Evolutionary conservation across 2,113 vertebrate species (phyloP).

Genomic region (Nannobrachium achirus): DNA sequence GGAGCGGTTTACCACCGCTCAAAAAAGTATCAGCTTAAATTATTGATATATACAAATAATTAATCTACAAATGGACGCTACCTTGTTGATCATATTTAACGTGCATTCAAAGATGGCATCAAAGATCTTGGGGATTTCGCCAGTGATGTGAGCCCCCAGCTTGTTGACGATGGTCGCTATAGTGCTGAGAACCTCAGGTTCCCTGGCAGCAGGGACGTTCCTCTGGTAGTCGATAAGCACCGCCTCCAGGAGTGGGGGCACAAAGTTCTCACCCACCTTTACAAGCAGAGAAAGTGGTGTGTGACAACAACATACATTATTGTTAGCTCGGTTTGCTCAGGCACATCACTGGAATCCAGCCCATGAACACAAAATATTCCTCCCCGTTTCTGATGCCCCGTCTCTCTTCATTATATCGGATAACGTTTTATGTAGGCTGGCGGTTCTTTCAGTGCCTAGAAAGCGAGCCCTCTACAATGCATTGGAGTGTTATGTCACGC

Average conservation of each 20-base stretch:
- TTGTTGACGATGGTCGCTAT: constrained; percentile 98
- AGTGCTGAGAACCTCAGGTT: constrained; percentile 96
- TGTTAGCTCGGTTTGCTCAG: no score
- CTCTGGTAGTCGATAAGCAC: constrained; percentile 97
- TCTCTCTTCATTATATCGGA: no score
- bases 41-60: not conserved
- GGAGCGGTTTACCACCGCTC: no score
- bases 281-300: not conserved
- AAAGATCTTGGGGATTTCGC: constrained; percentile 97
- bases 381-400: no score
- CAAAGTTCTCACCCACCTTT: constrained; percentile 96
- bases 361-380: no score
- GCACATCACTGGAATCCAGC: no score
- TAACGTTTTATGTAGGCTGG: no score
- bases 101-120: constrained; percentile 98
- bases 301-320: no score
- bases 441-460: no score
- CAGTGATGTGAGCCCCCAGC: constrained; percentile 91
- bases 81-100: constrained; percentile 98
- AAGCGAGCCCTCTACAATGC: no score
- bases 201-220: constrained; percentile 92
- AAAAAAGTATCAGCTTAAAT: no score
- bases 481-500: no score
- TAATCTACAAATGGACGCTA: constrained; percentile 41
- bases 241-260: constrained; percentile 93